phyloP scores from a whole-genome alignment of 2,888 invertebrate genomes.

The Thereva unica region DNA sequence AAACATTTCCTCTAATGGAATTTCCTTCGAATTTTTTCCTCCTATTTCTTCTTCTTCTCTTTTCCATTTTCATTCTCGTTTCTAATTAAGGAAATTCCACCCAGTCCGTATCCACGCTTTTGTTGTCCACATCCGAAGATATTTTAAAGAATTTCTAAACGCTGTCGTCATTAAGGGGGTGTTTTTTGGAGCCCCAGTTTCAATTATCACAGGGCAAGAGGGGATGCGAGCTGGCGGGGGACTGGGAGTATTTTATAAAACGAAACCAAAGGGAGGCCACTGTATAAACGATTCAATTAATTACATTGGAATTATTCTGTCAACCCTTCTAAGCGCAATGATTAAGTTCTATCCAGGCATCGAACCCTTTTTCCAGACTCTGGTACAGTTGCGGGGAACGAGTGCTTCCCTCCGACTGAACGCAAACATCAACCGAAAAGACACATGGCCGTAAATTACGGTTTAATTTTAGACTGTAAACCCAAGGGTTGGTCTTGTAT shows the following conservation, averaged over 20 bases:
- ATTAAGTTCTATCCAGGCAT: not conserved
- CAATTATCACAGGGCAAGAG: conserved; percentile 6
- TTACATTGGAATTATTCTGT: conserved; percentile 8
- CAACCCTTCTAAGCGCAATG: conserved; percentile 3
- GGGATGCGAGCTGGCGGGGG: not conserved
- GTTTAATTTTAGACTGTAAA: conserved; percentile 38
- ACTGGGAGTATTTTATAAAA: not conserved
- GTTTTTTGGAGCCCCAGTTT: not conserved
- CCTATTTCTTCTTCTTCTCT: not conserved
- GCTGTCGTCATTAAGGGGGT: not conserved
- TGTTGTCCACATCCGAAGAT: not conserved
- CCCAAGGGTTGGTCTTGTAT: conserved; percentile 28
- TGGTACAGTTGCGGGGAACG: not conserved
- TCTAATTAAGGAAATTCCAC: conserved; percentile 15
- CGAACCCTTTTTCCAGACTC: conserved; percentile 1
- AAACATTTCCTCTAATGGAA: not conserved
- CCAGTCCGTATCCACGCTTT: not conserved
- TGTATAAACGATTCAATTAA: conserved; percentile 8
- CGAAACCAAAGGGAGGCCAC: not conserved
- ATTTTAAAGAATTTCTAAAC: not conserved
- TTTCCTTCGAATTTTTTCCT: not conserved
- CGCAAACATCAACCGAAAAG: conserved; percentile 8
- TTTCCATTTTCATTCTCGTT: not conserved
- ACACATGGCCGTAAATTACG: conserved; percentile 40
- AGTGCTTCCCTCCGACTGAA: not conserved